Conservation (phyloP, 2,888 invertebrate species). For the Ashinkailepas kermadecensis region DNA sequence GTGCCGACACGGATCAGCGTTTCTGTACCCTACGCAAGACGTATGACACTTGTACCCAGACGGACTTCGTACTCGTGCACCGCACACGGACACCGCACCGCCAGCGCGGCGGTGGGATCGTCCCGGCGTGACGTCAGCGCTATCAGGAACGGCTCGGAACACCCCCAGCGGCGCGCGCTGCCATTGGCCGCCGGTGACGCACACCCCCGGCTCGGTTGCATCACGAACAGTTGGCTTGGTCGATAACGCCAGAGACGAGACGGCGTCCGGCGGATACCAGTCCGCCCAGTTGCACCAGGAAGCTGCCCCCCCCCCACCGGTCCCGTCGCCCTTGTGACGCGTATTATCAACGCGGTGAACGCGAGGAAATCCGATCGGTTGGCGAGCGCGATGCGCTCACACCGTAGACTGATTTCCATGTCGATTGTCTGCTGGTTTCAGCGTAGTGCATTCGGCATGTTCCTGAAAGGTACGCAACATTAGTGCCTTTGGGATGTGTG, state of each 20-base stretch:
- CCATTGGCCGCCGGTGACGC: constrained; percentile 2
- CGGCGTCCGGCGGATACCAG: neutral
- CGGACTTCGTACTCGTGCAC: neutral
- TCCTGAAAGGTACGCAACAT: no score
- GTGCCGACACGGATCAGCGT: no score
- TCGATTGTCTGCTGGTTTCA: no score
- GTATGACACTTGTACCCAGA: no score
- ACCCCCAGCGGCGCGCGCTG: neutral
- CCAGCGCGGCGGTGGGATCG: neutral
- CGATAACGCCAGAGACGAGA: neutral
- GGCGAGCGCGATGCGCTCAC: no score
- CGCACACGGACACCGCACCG: neutral
- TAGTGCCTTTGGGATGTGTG: no score
- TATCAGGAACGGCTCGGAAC: neutral
- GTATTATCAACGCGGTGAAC: no score
- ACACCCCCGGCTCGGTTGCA: neutral
- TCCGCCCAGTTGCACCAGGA: neutral
- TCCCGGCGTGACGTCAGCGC: neutral
- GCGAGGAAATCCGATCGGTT: no score
- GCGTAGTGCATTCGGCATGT: no score
- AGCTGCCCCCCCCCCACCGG: neutral
- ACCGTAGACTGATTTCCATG: no score
- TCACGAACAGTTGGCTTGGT: no score
- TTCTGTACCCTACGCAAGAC: no score
- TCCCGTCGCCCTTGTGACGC: neutral